These are phyloP conservation scores for Oasisia sp. DNA, from an alignment of 2,888 invertebrate species.

Conservation along the genomic window DNA sequence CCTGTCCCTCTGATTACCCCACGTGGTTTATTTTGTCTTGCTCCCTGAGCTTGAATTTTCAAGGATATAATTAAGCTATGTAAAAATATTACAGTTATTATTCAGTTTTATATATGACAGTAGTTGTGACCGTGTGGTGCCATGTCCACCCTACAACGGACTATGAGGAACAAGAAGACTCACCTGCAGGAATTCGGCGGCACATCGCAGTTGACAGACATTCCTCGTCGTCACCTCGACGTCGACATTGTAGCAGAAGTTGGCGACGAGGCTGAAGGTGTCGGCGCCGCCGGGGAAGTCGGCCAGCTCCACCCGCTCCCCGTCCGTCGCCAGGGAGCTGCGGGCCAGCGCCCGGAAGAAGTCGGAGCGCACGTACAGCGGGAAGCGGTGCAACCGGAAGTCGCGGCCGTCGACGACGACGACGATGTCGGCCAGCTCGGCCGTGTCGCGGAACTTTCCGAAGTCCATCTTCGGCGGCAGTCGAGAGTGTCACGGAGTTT, in stretches of 20 bases:
- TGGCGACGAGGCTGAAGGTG: constrained; percentile 59
- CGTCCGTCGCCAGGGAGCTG: constrained; percentile 43
- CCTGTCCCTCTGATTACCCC: no score
- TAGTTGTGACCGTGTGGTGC: no score
- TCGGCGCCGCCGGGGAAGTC: constrained; percentile 63
- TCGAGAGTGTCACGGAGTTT: neutral
- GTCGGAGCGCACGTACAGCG: constrained; percentile 62
- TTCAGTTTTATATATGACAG: no score
- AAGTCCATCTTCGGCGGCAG: constrained; percentile 37
- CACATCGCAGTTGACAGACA: constrained; percentile 48
- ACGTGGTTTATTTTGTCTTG: no score
- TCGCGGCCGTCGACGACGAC: constrained; percentile 56
- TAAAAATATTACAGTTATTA: no score
- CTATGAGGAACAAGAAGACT: neutral
- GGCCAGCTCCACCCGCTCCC: constrained; percentile 44
- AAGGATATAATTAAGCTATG: no score
- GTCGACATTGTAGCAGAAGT: constrained; percentile 58
- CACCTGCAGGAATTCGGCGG: constrained; percentile 54
- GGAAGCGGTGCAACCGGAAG: constrained; percentile 63
- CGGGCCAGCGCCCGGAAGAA: constrained; percentile 54
- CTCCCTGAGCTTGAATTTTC: no score
- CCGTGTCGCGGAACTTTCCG: constrained; percentile 42
- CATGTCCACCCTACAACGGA: no score
- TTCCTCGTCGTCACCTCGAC: constrained; percentile 28
- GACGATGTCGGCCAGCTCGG: constrained; percentile 63